Percentiles rank a stretch among this genome's conserved stretches.
Evolutionary conservation across 2,797 vertebrate species (phyloP).

Genomic region (Crenuchus spilurus): DNA sequence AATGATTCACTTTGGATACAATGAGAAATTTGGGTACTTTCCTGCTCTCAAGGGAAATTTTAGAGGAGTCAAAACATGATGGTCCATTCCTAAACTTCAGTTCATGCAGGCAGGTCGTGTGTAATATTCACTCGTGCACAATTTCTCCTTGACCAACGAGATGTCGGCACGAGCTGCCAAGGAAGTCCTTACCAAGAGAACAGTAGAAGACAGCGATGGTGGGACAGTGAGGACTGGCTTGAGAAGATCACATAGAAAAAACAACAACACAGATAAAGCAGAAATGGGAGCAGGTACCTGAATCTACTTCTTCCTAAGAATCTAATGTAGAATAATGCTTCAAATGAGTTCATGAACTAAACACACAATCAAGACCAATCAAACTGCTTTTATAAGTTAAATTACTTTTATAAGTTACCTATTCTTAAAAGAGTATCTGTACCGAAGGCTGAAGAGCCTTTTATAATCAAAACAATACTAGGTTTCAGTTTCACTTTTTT

Average conservation of each 20-base stretch:
- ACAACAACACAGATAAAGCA: background rate
- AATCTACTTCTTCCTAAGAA: background rate
- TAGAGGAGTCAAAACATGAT: background rate
- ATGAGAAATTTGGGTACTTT: conserved; percentile 11
- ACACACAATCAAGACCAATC: background rate
- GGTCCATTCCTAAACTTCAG: background rate
- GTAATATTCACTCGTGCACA: background rate
- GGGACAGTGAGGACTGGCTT: background rate
- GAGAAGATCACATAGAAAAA: background rate
- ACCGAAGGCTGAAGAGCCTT: background rate
- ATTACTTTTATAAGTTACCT: background rate
- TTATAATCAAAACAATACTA: background rate
- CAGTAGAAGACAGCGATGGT: background rate
- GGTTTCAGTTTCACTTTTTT: conserved; percentile 3
- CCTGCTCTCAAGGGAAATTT: background rate
- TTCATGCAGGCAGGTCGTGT: background rate
- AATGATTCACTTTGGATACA: background rate
- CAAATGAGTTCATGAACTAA: background rate
- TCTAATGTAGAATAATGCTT: too few species aligned
- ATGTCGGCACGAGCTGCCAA: background rate
- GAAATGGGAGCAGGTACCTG: conserved; percentile 27
- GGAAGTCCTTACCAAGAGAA: background rate
- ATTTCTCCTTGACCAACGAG: background rate
- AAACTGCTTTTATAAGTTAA: background rate
- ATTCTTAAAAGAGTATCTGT: too few species aligned